Conservation (phyloP, 2,888 invertebrate species). For the Mylabris sibirica region DNA sequence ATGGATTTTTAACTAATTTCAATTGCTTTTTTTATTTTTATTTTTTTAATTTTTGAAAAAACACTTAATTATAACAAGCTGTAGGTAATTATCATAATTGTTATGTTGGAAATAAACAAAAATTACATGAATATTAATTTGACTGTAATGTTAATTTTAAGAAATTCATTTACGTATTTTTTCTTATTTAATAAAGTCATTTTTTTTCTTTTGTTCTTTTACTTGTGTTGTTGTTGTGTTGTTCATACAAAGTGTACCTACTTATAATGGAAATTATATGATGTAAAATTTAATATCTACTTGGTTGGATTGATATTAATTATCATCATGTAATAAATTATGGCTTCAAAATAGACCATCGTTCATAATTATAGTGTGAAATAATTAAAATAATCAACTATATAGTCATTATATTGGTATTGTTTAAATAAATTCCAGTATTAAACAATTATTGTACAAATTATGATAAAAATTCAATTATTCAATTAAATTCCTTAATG, state of each 20-base stretch:
- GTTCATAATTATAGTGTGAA: slow-evolving; percentile 51
- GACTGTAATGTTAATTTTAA: neutral
- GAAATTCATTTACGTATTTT: neutral
- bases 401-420: slow-evolving; percentile 51
- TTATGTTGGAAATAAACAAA: neutral
- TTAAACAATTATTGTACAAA: slow-evolving; percentile 49
- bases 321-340: slow-evolving; percentile 51
- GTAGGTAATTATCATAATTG: slow-evolving; percentile 4
- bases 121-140: neutral
- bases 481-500: neutral
- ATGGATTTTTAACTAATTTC: neutral
- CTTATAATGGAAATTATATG: slow-evolving; percentile 47
- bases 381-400: slow-evolving; percentile 53
- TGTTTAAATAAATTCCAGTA: slow-evolving; percentile 53
- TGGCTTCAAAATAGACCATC: slow-evolving; percentile 47
- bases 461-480: slow-evolving; percentile 34
- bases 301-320: slow-evolving; percentile 52
- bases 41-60: neutral
- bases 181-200: neutral
- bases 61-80: neutral
- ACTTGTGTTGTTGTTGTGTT: too few species aligned
- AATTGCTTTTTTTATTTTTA: neutral
- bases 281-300: slow-evolving; percentile 43
- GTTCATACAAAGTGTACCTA: slow-evolving; percentile 41
- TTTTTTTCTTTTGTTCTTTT: neutral